These are phyloP conservation scores for Epinotia demarniana DNA, from an alignment of 2,888 invertebrate species.

Conservation along the genomic window DNA sequence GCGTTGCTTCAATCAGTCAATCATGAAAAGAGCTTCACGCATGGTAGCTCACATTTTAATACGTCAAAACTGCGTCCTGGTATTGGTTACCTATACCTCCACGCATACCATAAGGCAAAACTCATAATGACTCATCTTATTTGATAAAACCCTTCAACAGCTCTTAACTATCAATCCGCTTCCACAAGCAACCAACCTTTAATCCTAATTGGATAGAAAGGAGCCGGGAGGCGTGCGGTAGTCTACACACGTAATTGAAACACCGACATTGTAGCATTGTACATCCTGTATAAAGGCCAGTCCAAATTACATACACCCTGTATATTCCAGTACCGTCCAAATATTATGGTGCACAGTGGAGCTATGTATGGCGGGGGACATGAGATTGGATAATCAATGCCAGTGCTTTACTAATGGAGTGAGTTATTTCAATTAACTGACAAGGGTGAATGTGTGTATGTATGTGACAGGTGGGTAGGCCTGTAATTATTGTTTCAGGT, in stretches of 20 bases:
- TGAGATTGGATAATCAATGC: slow-evolving; percentile 37
- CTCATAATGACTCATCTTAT: no score
- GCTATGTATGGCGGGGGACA: slow-evolving; percentile 9
- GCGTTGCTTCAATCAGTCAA: no score
- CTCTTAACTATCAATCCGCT: slow-evolving; percentile 47
- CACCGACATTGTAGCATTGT: slow-evolving; percentile 53
- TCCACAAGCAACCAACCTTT: slow-evolving; percentile 54
- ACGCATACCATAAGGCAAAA: no score
- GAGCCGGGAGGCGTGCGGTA: slow-evolving; percentile 64
- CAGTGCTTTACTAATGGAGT: slow-evolving; percentile 27
- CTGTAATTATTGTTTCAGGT: slow-evolving; percentile 18
- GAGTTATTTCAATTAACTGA: slow-evolving; percentile 34
- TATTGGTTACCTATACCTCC: no score
- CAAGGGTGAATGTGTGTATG: background rate
- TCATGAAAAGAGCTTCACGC: no score
- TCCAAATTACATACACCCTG: slow-evolving; percentile 38
- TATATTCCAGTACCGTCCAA: slow-evolving; percentile 18
- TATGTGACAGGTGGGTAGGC: background rate
- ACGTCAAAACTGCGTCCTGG: no score
- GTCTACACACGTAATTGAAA: slow-evolving; percentile 71
- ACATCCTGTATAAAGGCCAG: slow-evolving; percentile 32
- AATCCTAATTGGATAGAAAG: slow-evolving; percentile 78
- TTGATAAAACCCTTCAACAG: background rate
- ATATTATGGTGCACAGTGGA: slow-evolving; percentile 30
- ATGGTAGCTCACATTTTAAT: no score